Evolutionary conservation across 2,888 invertebrate genomes (phyloP).

Genomic region (Agriopis leucophaearia): DNA sequence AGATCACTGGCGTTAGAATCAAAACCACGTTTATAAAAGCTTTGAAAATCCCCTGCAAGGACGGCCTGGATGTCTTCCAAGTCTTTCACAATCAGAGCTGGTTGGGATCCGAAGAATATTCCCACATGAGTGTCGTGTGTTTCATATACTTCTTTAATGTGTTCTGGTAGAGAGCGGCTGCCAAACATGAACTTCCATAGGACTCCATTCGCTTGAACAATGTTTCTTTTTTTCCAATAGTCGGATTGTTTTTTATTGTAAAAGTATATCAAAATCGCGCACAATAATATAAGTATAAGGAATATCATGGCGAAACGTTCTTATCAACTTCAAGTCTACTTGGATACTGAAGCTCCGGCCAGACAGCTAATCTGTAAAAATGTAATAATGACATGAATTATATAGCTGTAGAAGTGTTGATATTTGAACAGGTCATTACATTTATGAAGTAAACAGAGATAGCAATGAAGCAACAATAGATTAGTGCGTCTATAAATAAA

Average conservation of each 20-base stretch:
- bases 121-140: conserved; percentile 59
- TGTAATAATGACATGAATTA: neutral
- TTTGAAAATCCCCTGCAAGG: conserved; percentile 64
- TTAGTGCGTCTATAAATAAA: conserved; percentile 3
- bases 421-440: neutral
- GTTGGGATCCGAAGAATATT: conserved; percentile 55
- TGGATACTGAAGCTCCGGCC: neutral
- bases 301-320: conserved; percentile 36
- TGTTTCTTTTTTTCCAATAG: conserved; percentile 67
- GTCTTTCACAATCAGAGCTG: conserved; percentile 62
- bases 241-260: conserved; percentile 47
- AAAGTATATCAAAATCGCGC: conserved; percentile 45
- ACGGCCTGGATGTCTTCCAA: conserved; percentile 67
- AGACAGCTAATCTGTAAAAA: neutral
- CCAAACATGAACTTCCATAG: conserved; percentile 59
- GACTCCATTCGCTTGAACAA: conserved; percentile 56
- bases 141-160: conserved; percentile 64
- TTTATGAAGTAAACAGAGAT: conserved; percentile 1
- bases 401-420: neutral
- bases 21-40: conserved; percentile 66
- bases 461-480: neutral
- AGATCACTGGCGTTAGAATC: conserved; percentile 59
- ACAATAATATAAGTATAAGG: conserved; percentile 44
- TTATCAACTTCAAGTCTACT: no score
- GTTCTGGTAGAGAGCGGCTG: conserved; percentile 62